A percentile compares a stretch with the other conserved stretches of the same genome.
Conservation (phyloP, 2,888 invertebrate species). For the Stramonita haemastoma region DNA sequence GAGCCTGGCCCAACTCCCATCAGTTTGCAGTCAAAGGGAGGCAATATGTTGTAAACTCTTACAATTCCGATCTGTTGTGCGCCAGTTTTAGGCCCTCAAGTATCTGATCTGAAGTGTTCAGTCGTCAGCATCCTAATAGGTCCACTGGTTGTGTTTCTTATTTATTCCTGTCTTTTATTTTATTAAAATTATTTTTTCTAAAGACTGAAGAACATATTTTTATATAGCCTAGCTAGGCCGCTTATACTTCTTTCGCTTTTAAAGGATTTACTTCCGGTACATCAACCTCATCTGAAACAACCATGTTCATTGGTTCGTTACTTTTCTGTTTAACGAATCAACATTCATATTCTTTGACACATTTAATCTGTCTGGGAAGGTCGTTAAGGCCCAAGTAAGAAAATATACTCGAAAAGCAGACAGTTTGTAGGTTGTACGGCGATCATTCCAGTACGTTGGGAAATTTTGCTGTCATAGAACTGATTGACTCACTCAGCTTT, state of each 20-base stretch:
- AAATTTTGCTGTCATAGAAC: neutral
- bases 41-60: too few species aligned
- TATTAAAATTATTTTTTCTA: too few species aligned
- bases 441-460: neutral
- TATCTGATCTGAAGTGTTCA: too few species aligned
- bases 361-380: slow-evolving; percentile 30
- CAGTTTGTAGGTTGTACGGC: neutral
- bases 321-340: slow-evolving; percentile 15
- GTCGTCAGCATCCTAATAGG: too few species aligned
- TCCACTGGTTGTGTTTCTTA: too few species aligned
- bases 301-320: neutral
- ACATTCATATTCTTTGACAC: neutral
- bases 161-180: too few species aligned
- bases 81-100: too few species aligned
- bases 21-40: too few species aligned
- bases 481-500: neutral
- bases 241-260: neutral
- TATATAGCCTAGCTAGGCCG: neutral
- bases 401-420: slow-evolving; percentile 28
- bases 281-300: neutral
- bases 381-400: slow-evolving; percentile 2
- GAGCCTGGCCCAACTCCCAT: too few species aligned
- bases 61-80: too few species aligned
- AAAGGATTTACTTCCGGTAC: slow-evolving; percentile 37
- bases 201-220: too few species aligned